phyloP scores from a whole-genome alignment of 2,113 vertebrate genomes.

The Rallus limicola region DNA sequence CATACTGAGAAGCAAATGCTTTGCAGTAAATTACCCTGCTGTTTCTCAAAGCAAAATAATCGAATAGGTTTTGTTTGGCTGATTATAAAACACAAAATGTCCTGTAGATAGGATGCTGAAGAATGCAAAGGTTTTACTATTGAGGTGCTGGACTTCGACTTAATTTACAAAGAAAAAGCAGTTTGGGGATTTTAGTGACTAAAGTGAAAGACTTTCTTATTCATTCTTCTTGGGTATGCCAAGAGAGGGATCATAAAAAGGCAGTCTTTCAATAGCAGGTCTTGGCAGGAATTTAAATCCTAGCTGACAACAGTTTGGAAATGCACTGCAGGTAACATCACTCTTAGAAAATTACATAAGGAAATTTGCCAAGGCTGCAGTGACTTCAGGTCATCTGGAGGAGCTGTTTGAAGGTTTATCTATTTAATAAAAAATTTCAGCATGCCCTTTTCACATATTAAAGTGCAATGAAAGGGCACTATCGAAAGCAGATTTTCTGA shows the following conservation, averaged over 20 bases:
- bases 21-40: not conserved
- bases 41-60: not conserved
- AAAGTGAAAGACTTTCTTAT: not conserved
- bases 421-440: not conserved
- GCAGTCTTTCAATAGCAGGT: not conserved
- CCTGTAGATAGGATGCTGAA: not conserved
- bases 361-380: not conserved
- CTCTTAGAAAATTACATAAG: not conserved
- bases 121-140: not conserved
- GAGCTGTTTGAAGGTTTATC: slow-evolving; percentile 14
- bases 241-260: not conserved
- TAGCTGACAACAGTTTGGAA: not conserved
- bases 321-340: not conserved
- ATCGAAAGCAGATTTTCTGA: slow-evolving; percentile 22
- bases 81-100: not conserved
- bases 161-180: not conserved
- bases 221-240: not conserved
- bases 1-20: not conserved
- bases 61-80: not conserved
- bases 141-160: not conserved
- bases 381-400: not conserved
- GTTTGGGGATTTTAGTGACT: not conserved
- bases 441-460: slow-evolving; percentile 15
- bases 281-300: slow-evolving; percentile 38
- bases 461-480: not conserved